phyloP scores from a whole-genome alignment of 2,888 invertebrate species.

The Drosophila picticornis region DNA sequence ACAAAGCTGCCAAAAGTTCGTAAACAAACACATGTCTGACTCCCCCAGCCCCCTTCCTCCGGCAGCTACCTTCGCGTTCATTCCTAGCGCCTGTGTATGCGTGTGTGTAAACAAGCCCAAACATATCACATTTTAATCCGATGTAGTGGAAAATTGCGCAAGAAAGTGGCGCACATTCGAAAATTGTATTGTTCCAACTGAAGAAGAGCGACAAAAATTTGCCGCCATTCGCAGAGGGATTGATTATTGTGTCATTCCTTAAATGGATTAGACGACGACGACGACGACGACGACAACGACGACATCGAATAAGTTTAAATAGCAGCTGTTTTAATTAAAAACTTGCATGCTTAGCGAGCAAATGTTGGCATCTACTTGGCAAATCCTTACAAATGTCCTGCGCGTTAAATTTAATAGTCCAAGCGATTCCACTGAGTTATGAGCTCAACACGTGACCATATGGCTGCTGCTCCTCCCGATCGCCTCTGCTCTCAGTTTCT shows the following conservation, averaged over 20 bases:
- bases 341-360: slow-evolving; percentile 4
- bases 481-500: background rate
- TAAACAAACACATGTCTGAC: slow-evolving; percentile 75
- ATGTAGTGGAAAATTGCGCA: slow-evolving; percentile 78
- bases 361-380: slow-evolving; percentile 9
- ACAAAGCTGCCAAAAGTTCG: slow-evolving; percentile 76
- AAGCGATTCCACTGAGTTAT: slow-evolving; percentile 68
- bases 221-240: slow-evolving; percentile 47
- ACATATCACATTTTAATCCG: slow-evolving; percentile 81
- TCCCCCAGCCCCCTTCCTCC: slow-evolving; percentile 14
- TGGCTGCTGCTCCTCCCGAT: slow-evolving; percentile 35
- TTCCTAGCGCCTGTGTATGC: slow-evolving; percentile 2
- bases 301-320: slow-evolving; percentile 62
- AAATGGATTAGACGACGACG: slow-evolving; percentile 51
- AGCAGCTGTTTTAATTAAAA: slow-evolving; percentile 64
- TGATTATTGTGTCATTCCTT: slow-evolving; percentile 66
- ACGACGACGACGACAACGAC: background rate
- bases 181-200: slow-evolving; percentile 58
- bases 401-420: slow-evolving; percentile 65
- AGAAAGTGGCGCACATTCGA: slow-evolving; percentile 52
- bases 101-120: slow-evolving; percentile 76
- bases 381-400: slow-evolving; percentile 70
- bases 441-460: slow-evolving; percentile 76
- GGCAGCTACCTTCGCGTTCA: background rate
- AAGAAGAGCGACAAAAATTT: slow-evolving; percentile 4